These are phyloP conservation scores for Tamias sibiricus DNA, from an alignment of 2,113 vertebrate genomes.

Conservation along the genomic window DNA sequence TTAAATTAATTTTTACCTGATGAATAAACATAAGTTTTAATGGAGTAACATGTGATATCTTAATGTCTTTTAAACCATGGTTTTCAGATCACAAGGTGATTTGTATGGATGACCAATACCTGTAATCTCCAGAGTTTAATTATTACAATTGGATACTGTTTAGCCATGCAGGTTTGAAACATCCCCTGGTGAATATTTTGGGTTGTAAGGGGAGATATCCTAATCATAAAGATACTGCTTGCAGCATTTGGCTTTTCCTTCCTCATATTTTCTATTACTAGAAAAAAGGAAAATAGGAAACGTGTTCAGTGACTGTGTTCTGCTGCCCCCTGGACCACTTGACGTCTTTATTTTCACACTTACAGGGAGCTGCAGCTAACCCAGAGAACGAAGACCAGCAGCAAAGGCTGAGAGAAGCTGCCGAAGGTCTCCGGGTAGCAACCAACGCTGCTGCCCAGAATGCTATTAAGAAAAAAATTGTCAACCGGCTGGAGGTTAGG, in stretches of 20 bases:
- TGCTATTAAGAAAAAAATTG: conserved; percentile 98
- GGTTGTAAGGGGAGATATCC: neutral
- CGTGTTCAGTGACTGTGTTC: neutral
- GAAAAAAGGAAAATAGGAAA: neutral
- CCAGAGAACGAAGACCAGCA: conserved; percentile 99
- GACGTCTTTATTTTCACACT: conserved; percentile 10
- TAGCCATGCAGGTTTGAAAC: neutral
- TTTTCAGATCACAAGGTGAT: neutral
- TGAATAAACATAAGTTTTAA: neutral
- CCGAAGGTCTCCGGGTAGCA: conserved; percentile 96
- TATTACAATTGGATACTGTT: neutral
- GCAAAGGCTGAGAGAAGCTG: conserved; percentile 96
- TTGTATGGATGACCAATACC: neutral
- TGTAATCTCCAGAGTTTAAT: neutral
- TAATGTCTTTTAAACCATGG: neutral
- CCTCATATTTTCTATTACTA: neutral
- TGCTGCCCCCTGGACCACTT: neutral
- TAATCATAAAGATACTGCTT: neutral
- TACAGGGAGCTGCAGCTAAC: conserved; percentile 97
- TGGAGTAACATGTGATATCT: neutral
- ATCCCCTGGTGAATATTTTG: neutral
- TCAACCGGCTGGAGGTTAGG: conserved; percentile 96
- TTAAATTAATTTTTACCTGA: neutral
- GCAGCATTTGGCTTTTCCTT: neutral
- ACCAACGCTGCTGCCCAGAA: conserved; percentile 99